Evolutionary conservation across 2,888 invertebrate genomes (phyloP).

Genomic region (Adelognathus sp.): DNA sequence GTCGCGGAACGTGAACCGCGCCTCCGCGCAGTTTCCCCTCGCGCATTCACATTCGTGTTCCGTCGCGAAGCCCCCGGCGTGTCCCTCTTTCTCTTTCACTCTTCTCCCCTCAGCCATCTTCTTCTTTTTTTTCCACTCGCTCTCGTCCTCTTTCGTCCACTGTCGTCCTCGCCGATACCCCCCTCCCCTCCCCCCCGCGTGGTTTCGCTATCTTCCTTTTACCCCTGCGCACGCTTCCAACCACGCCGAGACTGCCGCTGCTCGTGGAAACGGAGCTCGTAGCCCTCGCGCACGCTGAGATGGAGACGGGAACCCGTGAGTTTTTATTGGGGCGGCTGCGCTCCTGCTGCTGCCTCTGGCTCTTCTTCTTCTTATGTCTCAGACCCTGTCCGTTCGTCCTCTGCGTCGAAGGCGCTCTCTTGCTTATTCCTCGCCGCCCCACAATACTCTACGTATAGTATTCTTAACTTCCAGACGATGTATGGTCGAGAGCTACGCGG

Average conservation of each 20-base stretch:
- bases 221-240: slow-evolving; percentile 47
- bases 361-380: slow-evolving; percentile 35
- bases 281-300: slow-evolving; percentile 61
- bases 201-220: slow-evolving; percentile 43
- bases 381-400: slow-evolving; percentile 37
- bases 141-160: slow-evolving; percentile 3
- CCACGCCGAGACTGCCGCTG: slow-evolving; percentile 37
- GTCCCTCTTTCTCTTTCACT: slow-evolving; percentile 16
- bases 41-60: slow-evolving; percentile 46
- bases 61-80: slow-evolving; percentile 26
- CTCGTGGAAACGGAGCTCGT: slow-evolving; percentile 50
- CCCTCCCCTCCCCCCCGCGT: slow-evolving; percentile 21
- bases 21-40: slow-evolving; percentile 57
- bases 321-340: slow-evolving; percentile 79
- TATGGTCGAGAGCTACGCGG: not conserved
- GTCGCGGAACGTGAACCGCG: slow-evolving; percentile 77
- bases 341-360: slow-evolving; percentile 59
- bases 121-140: slow-evolving; percentile 38
- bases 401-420: slow-evolving; percentile 42
- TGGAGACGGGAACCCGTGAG: slow-evolving; percentile 68
- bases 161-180: slow-evolving; percentile 40
- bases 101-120: not conserved
- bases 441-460: slow-evolving; percentile 37
- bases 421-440: slow-evolving; percentile 50
- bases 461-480: slow-evolving; percentile 23